Base-by-base conservation (phyloP, 2,797 vertebrate genomes). In the Heliangelus exortis region DNA sequence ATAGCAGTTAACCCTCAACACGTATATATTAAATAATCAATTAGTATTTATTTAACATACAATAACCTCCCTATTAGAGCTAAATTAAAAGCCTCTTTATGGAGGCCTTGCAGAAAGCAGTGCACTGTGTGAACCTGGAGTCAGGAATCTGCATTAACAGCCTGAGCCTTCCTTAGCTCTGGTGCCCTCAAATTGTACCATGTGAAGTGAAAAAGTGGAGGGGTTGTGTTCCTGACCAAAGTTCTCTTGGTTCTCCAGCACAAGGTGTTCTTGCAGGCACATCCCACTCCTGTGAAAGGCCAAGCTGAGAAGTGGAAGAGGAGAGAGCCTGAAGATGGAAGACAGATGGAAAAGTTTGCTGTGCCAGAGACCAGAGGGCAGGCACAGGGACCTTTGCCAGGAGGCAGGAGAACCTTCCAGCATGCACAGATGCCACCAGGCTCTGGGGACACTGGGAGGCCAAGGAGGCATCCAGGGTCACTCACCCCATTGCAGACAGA, bases 21-120 rank as follows among this genome's bases (percentile, higher is more conserved):
- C 92, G 92, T 93, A 96, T 95, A 96, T 96, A 95, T 96, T 84
- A 97, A 96, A 97, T 96, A 97, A 97, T 97, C 97, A 96, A 97
- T 97, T 97, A 97, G 96, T 96, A 96, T 97, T 97, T 97, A 97
- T 96, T 97, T 97, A 97, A 95, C 94, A 96, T 97, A 96, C 93
- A 96, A 95, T 96, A 96, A 96, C 91, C 84, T 96, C 80, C 75
- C 93, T 95, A 78, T 96, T 96, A 96, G 68, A 65, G 87, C 74
- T 90, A 87, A 94, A 96, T 97, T 95, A 95, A 96, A 95, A 89
- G 62, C 76, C 92, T 84, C 92, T 95, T 97, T 90, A 71, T 11
- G 12, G 81, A 82, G 54, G 82, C 67, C 55, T 71, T 33, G 84
- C 68, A 59, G 84, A 61, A 73, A 63, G 69, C 34, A 18, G 33